phyloP scores from a whole-genome alignment of 2,113 vertebrate genomes.

The Ctenomys sociabilis region DNA sequence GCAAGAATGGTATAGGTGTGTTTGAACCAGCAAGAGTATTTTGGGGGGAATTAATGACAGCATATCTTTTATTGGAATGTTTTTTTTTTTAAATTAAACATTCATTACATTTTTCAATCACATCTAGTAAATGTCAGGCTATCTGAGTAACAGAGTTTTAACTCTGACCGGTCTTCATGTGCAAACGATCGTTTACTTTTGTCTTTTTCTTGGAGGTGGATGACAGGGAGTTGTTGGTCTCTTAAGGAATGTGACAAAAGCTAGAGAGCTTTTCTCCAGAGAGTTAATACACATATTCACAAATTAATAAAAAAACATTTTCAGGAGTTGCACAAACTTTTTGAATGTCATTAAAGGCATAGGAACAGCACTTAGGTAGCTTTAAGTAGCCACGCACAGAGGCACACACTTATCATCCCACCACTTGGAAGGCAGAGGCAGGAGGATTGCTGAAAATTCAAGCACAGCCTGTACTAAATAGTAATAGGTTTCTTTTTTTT shows the following conservation, averaged over 20 bases:
- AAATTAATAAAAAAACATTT: constrained; percentile 13
- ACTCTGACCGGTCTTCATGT: background rate
- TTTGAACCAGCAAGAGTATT: background rate
- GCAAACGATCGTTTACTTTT: background rate
- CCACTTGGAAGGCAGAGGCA: background rate
- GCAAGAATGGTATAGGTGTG: background rate
- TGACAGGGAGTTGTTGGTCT: background rate
- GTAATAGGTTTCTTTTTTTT: too few species aligned
- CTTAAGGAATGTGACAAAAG: background rate
- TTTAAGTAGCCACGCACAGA: background rate
- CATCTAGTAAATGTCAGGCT: background rate
- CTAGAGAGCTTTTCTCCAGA: background rate
- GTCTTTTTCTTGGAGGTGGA: background rate
- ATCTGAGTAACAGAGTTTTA: background rate
- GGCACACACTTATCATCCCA: background rate
- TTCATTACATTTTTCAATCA: background rate
- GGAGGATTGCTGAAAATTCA: background rate
- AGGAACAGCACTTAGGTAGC: background rate
- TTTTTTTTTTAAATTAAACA: too few species aligned
- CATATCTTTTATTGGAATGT: background rate
- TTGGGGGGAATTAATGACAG: background rate
- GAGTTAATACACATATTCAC: background rate
- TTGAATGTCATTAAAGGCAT: background rate
- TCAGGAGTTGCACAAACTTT: background rate
- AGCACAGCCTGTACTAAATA: background rate